phyloP scores from a whole-genome alignment of 2,113 vertebrate genomes.

The Gambusia affinis region DNA sequence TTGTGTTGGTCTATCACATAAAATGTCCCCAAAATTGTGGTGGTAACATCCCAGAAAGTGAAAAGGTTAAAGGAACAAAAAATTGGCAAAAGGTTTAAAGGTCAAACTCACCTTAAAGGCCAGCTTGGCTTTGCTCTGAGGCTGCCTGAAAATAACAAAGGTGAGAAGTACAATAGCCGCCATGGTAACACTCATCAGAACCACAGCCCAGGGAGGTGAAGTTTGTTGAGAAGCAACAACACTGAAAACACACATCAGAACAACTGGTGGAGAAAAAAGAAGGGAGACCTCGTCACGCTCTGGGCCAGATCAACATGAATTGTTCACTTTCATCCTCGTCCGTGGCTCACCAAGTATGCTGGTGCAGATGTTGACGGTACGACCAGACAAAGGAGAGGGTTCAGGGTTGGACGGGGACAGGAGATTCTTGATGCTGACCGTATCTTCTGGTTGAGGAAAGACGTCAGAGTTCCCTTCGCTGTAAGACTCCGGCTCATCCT shows the following conservation, averaged over 20 bases:
- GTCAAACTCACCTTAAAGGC: conserved; percentile 87
- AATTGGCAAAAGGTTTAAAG: background rate
- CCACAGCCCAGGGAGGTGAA: conserved; percentile 70
- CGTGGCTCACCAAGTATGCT: conserved; percentile 84
- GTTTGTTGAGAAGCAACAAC: conserved; percentile 73
- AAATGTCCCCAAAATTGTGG: no score
- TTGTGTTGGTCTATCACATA: no score
- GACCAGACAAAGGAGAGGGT: conserved; percentile 87
- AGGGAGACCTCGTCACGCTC: background rate
- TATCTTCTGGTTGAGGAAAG: conserved; percentile 78
- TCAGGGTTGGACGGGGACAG: conserved; percentile 83
- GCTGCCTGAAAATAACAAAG: conserved; percentile 87
- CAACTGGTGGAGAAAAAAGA: conserved; percentile 46
- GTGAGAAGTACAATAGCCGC: conserved; percentile 70
- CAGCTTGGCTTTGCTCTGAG: conserved; percentile 92
- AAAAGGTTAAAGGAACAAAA: background rate
- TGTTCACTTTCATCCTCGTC: background rate
- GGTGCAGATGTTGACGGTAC: conserved; percentile 83
- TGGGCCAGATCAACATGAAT: background rate
- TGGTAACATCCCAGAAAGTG: no score
- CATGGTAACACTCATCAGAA: conserved; percentile 60
- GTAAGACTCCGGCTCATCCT: conserved; percentile 79
- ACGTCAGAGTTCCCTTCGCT: conserved; percentile 82
- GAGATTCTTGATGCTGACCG: conserved; percentile 78
- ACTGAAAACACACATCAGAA: conserved; percentile 74